Base-by-base conservation (phyloP, 2,797 vertebrate species). In the Sternotherus odoratus region DNA sequence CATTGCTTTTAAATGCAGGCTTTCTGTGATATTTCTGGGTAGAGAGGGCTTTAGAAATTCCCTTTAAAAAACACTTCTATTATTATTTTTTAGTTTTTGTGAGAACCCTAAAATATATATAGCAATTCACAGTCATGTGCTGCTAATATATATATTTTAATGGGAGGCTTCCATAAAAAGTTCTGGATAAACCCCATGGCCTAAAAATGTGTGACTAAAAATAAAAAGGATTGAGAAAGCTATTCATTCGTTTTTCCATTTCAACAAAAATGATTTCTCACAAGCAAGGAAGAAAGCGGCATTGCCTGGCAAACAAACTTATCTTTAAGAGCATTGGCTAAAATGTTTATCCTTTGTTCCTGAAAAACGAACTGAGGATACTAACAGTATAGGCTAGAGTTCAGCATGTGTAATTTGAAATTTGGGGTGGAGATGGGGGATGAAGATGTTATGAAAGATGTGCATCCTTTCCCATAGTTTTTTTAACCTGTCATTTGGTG, bases 161-260 rank as follows among this genome's bases (percentile, higher is more conserved):
- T 79, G 63, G 87, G 66, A 57, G 7, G 13, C 57, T 94, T 96
- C 85, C 91, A 94, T 83, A 93, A 60, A 92, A 86, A 74, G 82
- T 90, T 92, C 54, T 94, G 79, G 72, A 56, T 88, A 90, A 86
- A 81, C 79, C 57, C 50, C 54, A 26, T 4, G 39, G 84, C 43
- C 66, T 94, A 89, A 0, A 12, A 85, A 53, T 3, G 5, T 66
- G 50, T 72, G 86, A 85, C 94, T 95, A 77, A 60, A 95, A 93
- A 63, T 89, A 81, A 92, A 78, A 92, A 96, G 81, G 91, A 92
- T 85, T 94, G 82, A 69, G 89, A 95, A 94, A 48, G 78, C 91
- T 94, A 33, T 86, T 93, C 60, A 82, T 77, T 75, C 78, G 51
- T 83, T 95, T 93, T 77, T 28, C 5, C 15, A 3, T 12, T 21